phyloP scores from a whole-genome alignment of 2,113 vertebrate genomes.

The Morone chrysops region DNA sequence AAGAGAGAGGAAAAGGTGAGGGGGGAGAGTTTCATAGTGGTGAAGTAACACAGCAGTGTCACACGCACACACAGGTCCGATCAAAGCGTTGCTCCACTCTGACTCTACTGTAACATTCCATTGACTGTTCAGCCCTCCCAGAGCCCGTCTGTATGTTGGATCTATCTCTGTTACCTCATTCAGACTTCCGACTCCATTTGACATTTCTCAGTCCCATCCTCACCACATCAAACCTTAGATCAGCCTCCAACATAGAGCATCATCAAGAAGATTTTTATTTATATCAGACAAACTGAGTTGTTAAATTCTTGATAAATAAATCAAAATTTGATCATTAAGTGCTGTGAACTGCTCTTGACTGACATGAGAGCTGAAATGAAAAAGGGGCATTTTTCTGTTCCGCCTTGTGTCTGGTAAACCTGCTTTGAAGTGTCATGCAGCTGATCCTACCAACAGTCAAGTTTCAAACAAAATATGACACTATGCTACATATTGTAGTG shows the following conservation, averaged over 20 bases:
- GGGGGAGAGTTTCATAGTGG: conserved; percentile 2
- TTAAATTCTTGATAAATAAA: too few relatives aligned
- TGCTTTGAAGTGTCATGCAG: too few relatives aligned
- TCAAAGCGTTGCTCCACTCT: conserved; percentile 46
- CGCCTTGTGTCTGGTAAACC: too few relatives aligned
- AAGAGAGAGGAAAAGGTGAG: background rate
- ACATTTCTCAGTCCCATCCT: background rate
- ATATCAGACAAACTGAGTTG: background rate
- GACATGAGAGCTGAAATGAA: too few relatives aligned
- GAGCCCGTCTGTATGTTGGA: background rate
- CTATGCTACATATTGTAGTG: too few relatives aligned
- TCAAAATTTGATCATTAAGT: too few relatives aligned
- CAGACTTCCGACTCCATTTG: background rate
- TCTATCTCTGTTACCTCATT: conserved; percentile 4
- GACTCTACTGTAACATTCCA: conserved; percentile 61
- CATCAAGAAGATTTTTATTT: background rate
- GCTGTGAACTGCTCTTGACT: too few relatives aligned
- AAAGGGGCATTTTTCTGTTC: too few relatives aligned
- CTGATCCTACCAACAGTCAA: too few relatives aligned
- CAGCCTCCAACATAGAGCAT: background rate
- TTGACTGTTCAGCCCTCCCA: conserved; percentile 2
- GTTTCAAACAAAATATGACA: too few relatives aligned
- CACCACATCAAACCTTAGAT: background rate
- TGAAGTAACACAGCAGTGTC: conserved; percentile 50
- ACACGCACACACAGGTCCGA: conserved; percentile 17